Conservation (phyloP, 2,113 vertebrate genomes). For the Ceratotherium simum region DNA sequence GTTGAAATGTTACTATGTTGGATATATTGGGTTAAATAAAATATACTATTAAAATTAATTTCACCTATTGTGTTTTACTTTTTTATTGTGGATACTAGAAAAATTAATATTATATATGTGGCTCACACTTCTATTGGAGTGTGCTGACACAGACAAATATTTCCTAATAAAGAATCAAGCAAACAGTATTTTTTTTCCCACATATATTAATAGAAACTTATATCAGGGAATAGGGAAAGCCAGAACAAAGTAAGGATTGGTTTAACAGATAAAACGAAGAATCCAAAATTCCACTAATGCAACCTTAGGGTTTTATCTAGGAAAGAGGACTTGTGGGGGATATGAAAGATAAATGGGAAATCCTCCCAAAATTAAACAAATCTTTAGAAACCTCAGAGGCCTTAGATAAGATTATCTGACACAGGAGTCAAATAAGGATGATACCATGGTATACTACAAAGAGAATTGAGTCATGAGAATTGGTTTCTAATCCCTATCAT, state of each 20-base stretch:
- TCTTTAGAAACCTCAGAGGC: background rate
- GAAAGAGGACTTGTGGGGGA: background rate
- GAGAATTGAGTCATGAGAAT: background rate
- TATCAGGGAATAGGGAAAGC: background rate
- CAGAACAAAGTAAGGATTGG: background rate
- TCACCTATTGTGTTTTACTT: background rate
- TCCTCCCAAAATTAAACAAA: background rate
- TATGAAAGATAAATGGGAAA: background rate
- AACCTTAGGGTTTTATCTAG: background rate
- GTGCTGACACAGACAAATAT: background rate
- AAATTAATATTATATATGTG: conserved; percentile 8
- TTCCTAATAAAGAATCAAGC: conserved; percentile 9
- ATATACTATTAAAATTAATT: conserved; percentile 33
- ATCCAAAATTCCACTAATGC: background rate
- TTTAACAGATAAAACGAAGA: background rate
- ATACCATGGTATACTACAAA: background rate
- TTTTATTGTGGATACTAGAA: background rate
- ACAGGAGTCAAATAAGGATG: background rate
- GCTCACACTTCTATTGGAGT: background rate
- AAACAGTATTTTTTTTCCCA: background rate
- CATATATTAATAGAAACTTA: background rate
- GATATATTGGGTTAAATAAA: background rate
- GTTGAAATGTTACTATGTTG: conserved; percentile 28
- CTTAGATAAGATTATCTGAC: background rate
- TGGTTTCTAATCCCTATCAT: background rate